Base-by-base conservation (phyloP, 2,888 invertebrate genomes). In the Sthenelais limicola region DNA sequence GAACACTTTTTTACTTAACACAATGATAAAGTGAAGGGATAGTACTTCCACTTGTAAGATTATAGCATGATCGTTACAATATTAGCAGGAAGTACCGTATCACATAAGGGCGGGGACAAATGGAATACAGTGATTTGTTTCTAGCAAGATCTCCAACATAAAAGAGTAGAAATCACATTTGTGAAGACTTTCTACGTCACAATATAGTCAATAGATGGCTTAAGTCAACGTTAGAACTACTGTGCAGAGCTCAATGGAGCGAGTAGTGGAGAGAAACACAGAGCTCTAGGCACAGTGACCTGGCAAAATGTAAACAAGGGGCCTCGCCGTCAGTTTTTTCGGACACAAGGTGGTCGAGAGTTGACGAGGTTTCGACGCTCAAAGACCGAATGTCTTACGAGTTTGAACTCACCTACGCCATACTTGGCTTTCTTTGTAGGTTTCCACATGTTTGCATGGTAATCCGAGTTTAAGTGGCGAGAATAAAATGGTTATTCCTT, bases 341-440 rank as follows among this genome's bases (percentile, higher is more conserved):
- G 15, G 30, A 7, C 9, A 32, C 21, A 56, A n/a, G n/a, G n/a
- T n/a, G n/a, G n/a, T n/a, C n/a, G n/a, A n/a, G n/a, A n/a, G n/a
- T n/a, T n/a, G n/a, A n/a, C n/a, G n/a, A n/a, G n/a, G n/a, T n/a
- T n/a, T n/a, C n/a, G n/a, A n/a, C n/a, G n/a, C 43, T 43, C 24
- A 56, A 21, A 28, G 7, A n/a, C 24, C 30, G 30, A 56, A 18
- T 12, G 7, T n/a, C 30, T 18, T 28, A 28, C 30, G 30, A 21
- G n/a, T 51, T 33, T 28, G 24, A 24, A 76, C 84, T 81, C 77
- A 84, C 84, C 83, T 21, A 83, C 82, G 73, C 84, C 84, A 72
- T 79, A 80, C 77, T 83, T 83, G 74, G 81, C 81, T 68, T 80
- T 82, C 74, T 82, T 82, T n/a, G 84, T 82, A 35, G 81, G 81